These are phyloP conservation scores for Drosophila malerkotliana DNA, from an alignment of 1,140 invertebrate genomes.

Conservation along the genomic window DNA sequence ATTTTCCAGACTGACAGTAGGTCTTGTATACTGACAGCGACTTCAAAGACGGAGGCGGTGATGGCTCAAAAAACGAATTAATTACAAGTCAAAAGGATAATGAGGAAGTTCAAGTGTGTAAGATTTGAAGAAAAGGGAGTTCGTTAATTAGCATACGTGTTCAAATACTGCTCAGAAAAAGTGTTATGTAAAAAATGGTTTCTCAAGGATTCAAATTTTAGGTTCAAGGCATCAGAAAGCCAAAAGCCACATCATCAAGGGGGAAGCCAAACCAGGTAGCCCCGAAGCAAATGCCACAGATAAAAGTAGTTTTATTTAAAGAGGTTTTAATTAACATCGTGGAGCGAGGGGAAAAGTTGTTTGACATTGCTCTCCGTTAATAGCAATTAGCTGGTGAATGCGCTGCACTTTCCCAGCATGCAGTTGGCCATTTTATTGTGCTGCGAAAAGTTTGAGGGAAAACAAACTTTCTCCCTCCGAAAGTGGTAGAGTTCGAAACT, in stretches of 20 bases:
- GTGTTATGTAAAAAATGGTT: too few species aligned
- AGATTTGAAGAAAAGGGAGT: too few species aligned
- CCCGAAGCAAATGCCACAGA: conserved; percentile 3
- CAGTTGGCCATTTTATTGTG: conserved; percentile 24
- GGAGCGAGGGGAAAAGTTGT: conserved; percentile 4
- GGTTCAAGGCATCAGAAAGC: not conserved
- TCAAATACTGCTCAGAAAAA: too few species aligned
- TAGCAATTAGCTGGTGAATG: conserved; percentile 33
- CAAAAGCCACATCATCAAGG: not conserved
- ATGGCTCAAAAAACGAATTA: conserved; percentile 50
- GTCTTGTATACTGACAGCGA: conserved; percentile 32
- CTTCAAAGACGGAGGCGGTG: conserved; percentile 46
- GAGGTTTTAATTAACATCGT: conserved; percentile 48
- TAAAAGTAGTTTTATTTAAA: conserved; percentile 38
- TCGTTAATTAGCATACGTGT: not conserved
- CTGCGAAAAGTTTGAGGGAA: not conserved
- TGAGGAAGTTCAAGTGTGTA: not conserved
- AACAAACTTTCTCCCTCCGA: conserved; percentile 16
- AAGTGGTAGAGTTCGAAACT: conserved; percentile 31
- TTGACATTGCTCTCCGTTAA: conserved; percentile 25
- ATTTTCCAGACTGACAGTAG: conserved; percentile 6
- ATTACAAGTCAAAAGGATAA: conserved; percentile 33
- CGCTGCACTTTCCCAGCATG: conserved; percentile 21
- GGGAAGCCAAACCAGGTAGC: not conserved
- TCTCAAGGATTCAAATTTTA: not conserved